Conservation (phyloP, 2,888 invertebrate species). For the Coleophora deauratella region DNA sequence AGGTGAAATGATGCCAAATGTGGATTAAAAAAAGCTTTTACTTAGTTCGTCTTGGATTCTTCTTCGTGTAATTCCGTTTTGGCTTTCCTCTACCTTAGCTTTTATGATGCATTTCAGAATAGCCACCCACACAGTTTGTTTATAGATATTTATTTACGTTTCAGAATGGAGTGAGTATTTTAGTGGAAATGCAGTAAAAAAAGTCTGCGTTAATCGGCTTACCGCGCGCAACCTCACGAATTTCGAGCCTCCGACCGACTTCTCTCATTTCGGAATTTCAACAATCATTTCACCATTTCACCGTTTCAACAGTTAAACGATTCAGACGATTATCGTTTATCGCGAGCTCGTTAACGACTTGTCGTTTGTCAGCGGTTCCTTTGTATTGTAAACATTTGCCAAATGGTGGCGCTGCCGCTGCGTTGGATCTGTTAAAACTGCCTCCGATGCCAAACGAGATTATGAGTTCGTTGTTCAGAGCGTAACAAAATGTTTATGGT, state of each 20-base stretch:
- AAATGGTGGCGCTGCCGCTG: neutral
- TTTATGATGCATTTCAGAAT: too few relatives aligned
- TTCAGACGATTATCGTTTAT: slow-evolving; percentile 8
- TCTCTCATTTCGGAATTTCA: neutral
- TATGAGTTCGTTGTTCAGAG: neutral
- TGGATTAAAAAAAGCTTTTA: too few relatives aligned
- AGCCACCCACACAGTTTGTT: too few relatives aligned
- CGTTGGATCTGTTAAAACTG: neutral
- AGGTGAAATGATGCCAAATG: too few relatives aligned
- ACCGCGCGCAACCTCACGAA: slow-evolving; percentile 26
- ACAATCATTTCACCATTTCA: slow-evolving; percentile 1
- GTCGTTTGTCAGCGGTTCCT: slow-evolving; percentile 11
- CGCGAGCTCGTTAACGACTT: slow-evolving; percentile 8
- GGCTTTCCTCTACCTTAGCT: too few relatives aligned
- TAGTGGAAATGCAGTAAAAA: too few relatives aligned
- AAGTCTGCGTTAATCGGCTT: too few relatives aligned
- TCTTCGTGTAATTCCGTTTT: too few relatives aligned
- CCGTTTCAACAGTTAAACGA: neutral
- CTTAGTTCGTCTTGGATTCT: too few relatives aligned
- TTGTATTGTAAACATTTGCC: slow-evolving; percentile 6
- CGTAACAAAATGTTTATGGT: neutral
- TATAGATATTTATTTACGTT: too few relatives aligned
- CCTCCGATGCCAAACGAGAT: slow-evolving; percentile 1
- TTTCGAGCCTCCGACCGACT: slow-evolving; percentile 5
- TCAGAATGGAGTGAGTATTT: too few relatives aligned